Conservation (phyloP, 2,888 invertebrate genomes). For the Lycophotia porphyrea region DNA sequence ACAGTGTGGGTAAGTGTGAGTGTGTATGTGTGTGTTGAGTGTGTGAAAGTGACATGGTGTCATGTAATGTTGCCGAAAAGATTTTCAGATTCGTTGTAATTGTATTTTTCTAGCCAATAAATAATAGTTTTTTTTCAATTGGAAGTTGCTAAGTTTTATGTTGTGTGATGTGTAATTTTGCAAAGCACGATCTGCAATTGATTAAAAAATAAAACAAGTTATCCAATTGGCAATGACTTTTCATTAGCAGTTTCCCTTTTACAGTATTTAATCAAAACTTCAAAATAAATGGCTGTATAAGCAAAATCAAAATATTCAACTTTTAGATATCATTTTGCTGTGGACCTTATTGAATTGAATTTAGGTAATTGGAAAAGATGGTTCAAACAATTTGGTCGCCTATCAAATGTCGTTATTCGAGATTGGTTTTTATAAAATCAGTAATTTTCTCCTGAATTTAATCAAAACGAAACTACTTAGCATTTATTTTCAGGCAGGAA, state of each 20-base stretch:
- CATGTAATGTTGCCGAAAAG: too few species aligned
- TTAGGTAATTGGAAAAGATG: background rate
- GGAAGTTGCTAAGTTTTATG: too few species aligned
- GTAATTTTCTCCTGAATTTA: constrained; percentile 6
- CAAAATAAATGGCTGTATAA: background rate
- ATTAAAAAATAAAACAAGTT: background rate
- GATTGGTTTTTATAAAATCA: constrained; percentile 12
- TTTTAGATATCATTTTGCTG: constrained; percentile 1
- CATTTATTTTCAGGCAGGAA: background rate
- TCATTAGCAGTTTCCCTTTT: background rate
- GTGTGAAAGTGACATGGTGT: too few species aligned
- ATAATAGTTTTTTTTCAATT: too few species aligned
- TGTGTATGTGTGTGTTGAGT: too few species aligned
- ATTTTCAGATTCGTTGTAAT: too few species aligned
- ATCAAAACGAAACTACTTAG: background rate
- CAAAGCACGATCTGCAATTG: background rate
- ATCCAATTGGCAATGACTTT: background rate
- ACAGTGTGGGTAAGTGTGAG: too few species aligned
- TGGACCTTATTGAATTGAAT: constrained; percentile 16
- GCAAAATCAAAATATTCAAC: background rate
- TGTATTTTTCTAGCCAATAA: too few species aligned
- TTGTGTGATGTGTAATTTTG: too few species aligned
- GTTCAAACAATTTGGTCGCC: background rate
- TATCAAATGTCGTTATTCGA: constrained; percentile 6
- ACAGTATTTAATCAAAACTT: constrained; percentile 22